phyloP scores from a whole-genome alignment of 2,888 invertebrate genomes.

The Cephus nigrinus region DNA sequence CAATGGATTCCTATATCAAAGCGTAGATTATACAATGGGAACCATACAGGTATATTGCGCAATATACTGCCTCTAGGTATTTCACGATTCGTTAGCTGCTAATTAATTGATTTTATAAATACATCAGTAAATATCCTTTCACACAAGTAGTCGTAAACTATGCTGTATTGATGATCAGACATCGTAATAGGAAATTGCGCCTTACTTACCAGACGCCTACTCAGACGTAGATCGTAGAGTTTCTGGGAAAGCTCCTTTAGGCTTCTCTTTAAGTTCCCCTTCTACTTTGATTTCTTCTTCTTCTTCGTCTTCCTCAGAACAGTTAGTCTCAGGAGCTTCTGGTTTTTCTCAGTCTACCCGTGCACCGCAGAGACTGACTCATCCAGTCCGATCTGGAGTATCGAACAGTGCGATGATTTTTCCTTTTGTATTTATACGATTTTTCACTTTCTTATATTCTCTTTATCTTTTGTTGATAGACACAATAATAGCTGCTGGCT shows the following conservation, averaged over 20 bases:
- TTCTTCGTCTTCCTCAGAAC: neutral
- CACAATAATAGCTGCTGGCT: neutral
- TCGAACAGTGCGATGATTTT: neutral
- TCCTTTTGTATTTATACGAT: neutral
- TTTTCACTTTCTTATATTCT: neutral
- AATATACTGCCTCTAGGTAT: neutral
- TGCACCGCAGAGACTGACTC: neutral
- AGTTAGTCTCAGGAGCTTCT: constrained; percentile 35
- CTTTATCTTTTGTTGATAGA: neutral
- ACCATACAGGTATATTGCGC: neutral
- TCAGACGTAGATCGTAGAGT: constrained; percentile 18
- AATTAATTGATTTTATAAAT: neutral
- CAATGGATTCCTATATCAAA: neutral
- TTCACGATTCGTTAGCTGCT: neutral
- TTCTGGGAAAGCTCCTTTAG: constrained; percentile 37
- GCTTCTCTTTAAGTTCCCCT: neutral
- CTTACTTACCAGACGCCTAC: constrained; percentile 36
- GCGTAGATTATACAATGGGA: neutral
- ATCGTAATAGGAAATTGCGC: neutral
- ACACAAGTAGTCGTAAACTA: neutral
- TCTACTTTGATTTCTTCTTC: constrained; percentile 6
- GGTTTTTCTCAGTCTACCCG: constrained; percentile 39
- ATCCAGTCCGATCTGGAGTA: neutral
- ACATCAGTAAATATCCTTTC: neutral
- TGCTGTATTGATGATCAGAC: neutral